These are phyloP conservation scores for Steromphala cineraria DNA, from an alignment of 2,888 invertebrate genomes.

Conservation along the genomic window DNA sequence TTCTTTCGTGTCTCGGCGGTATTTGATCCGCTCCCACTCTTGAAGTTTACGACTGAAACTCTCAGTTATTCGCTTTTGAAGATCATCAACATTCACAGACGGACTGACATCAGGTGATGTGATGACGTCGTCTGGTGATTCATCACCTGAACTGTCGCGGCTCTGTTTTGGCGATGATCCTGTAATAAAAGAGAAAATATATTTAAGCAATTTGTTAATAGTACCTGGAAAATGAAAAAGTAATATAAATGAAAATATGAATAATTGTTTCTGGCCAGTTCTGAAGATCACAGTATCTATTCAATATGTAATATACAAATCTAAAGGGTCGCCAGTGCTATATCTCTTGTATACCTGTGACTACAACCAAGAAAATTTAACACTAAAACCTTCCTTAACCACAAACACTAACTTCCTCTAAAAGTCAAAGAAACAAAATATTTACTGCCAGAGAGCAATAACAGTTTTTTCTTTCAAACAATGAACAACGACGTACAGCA, in stretches of 20 bases:
- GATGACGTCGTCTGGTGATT: slow-evolving; percentile 42
- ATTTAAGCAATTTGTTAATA: too few species aligned
- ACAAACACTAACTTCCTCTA: neutral
- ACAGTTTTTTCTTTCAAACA: neutral
- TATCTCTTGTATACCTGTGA: neutral
- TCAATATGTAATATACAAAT: too few species aligned
- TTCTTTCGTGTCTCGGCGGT: slow-evolving; percentile 48
- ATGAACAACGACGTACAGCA: neutral
- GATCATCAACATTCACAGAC: slow-evolving; percentile 73
- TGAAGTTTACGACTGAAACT: slow-evolving; percentile 89
- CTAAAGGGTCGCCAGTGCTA: too few species aligned
- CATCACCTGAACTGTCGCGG: slow-evolving; percentile 43
- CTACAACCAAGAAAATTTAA: neutral
- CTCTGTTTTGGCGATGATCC: slow-evolving; percentile 25
- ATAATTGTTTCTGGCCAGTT: neutral
- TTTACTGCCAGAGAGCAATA: neutral
- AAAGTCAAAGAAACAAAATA: neutral
- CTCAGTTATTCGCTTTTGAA: slow-evolving; percentile 82
- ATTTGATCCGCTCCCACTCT: slow-evolving; percentile 84
- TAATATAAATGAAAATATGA: neutral
- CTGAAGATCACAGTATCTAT: too few species aligned
- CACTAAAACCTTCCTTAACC: neutral
- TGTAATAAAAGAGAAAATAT: neutral
- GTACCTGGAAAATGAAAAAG: neutral
- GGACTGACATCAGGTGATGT: slow-evolving; percentile 38